Conservation (phyloP, 1,140 invertebrate species). For the Rhyzopertha dominica region DNA sequence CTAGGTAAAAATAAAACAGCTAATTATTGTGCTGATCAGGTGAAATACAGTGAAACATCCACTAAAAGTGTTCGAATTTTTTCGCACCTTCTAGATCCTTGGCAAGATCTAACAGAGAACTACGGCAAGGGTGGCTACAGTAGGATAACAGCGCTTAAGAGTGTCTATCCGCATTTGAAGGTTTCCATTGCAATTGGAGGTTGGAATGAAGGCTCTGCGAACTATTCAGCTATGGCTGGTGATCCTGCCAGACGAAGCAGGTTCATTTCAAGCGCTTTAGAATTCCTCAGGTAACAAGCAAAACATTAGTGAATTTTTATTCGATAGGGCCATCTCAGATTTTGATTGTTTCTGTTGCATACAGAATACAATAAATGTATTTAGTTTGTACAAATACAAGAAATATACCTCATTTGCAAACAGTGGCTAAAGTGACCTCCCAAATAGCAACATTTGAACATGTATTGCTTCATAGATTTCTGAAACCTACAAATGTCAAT, state of each 20-base stretch:
- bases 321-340: too few species aligned
- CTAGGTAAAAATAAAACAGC: conserved; percentile 47
- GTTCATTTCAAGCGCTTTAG: conserved; percentile 61
- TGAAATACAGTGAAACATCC: background rate
- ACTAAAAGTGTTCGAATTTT: background rate
- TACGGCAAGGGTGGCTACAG: conserved; percentile 69
- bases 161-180: conserved; percentile 68
- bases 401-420: too few species aligned
- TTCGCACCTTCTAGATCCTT: conserved; percentile 56
- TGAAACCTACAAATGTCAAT: too few species aligned
- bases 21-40: background rate
- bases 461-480: too few species aligned
- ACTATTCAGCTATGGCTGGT: conserved; percentile 71
- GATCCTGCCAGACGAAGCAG: conserved; percentile 50
- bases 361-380: too few species aligned
- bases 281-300: conserved; percentile 56
- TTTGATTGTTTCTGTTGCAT: too few species aligned
- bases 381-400: too few species aligned
- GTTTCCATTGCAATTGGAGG: conserved; percentile 78
- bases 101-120: conserved; percentile 68
- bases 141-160: conserved; percentile 60
- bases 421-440: too few species aligned
- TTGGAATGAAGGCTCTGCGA: conserved; percentile 80
- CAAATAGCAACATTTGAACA: too few species aligned
- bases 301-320: conserved; percentile 2